Conservation (phyloP, 2,888 invertebrate genomes). For the Mythimna ferrago region DNA sequence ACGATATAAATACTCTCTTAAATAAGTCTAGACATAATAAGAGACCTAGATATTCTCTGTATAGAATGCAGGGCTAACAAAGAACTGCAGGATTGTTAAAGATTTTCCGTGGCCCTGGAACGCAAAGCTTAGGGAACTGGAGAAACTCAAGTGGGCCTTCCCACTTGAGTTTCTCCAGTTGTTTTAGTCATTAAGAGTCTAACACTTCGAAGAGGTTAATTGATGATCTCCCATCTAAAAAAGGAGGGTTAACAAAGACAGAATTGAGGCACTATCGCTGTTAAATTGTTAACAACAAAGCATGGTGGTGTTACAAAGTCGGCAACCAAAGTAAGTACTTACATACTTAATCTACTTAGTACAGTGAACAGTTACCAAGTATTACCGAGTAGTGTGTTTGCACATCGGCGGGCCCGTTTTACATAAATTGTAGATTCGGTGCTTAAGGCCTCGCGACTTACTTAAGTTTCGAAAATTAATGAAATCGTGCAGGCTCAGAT, state of each 20-base stretch:
- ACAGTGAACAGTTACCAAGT: conserved; percentile 73
- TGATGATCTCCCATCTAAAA: no score
- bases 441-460: conserved; percentile 63
- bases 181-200: no score
- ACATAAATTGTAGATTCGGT: conserved; percentile 83
- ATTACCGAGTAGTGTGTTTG: conserved; percentile 79
- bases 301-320: conserved; percentile 48
- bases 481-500: conserved; percentile 65
- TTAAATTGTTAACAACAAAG: conserved; percentile 22
- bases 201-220: no score
- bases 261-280: not conserved
- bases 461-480: conserved; percentile 72
- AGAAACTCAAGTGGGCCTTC: no score
- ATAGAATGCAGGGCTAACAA: not conserved
- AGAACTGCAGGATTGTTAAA: no score
- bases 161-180: no score
- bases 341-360: conserved; percentile 84
- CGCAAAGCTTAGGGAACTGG: no score
- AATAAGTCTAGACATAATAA: not conserved
- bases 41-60: not conserved
- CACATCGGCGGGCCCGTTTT: conserved; percentile 79
- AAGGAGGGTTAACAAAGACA: not conserved
- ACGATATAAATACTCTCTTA: not conserved
- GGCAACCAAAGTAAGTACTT: conserved; percentile 60
- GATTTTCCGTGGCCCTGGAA: no score